These are phyloP conservation scores for Apodemia hepburni DNA, from an alignment of 2,888 invertebrate genomes.

Conservation along the genomic window DNA sequence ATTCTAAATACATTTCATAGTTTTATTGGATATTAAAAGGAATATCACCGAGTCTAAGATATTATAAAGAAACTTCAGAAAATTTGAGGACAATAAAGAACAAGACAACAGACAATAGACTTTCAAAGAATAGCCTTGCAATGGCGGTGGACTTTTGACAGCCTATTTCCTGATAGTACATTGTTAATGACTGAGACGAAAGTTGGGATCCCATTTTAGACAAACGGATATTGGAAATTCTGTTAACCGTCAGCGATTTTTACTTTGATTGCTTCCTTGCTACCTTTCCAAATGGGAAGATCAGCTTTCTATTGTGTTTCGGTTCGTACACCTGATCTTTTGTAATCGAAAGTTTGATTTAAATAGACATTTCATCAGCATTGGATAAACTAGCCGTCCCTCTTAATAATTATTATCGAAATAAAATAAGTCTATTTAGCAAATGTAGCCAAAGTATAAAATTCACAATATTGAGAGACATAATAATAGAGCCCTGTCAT, in stretches of 20 bases:
- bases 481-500: too few species aligned
- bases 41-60: neutral
- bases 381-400: neutral
- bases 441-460: too few species aligned
- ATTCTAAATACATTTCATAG: too few species aligned
- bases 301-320: slow-evolving; percentile 2
- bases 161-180: slow-evolving; percentile 4
- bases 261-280: slow-evolving; percentile 13
- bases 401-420: neutral
- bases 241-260: slow-evolving; percentile 9
- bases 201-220: slow-evolving; percentile 8
- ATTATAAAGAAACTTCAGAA: too few species aligned
- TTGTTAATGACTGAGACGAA: slow-evolving; percentile 12
- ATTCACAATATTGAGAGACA: too few species aligned
- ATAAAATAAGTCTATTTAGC: too few species aligned
- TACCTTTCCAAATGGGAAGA: neutral
- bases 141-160: slow-evolving; percentile 46
- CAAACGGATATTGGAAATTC: slow-evolving; percentile 15
- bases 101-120: neutral
- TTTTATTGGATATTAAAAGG: too few species aligned
- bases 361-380: neutral
- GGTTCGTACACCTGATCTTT: slow-evolving; percentile 10
- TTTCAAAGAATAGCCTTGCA: slow-evolving; percentile 26
- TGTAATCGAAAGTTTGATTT: neutral
- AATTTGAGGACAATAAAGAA: neutral